phyloP scores from a whole-genome alignment of 2,113 vertebrate genomes.

The Passerina amoena region DNA sequence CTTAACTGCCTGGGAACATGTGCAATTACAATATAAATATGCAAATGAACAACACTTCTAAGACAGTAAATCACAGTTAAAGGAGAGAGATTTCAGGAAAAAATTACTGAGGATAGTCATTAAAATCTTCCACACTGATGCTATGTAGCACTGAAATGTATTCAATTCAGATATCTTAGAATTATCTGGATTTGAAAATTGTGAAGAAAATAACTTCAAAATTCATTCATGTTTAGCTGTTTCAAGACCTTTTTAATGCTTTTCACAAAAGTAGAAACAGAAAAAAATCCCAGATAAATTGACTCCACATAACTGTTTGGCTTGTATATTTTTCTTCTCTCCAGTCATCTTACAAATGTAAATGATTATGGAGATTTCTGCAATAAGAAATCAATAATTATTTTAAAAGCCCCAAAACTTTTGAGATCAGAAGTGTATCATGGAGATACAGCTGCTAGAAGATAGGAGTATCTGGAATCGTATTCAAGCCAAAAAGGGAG shows the following conservation, averaged over 20 bases:
- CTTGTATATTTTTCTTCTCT: background rate
- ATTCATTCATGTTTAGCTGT: background rate
- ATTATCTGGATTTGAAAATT: background rate
- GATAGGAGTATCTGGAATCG: background rate
- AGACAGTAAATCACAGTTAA: background rate
- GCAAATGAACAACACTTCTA: background rate
- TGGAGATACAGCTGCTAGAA: background rate
- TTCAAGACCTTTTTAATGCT: background rate
- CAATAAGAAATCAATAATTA: background rate
- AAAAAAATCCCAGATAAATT: background rate
- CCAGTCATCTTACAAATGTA: background rate
- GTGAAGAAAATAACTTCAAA: background rate
- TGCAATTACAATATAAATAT: conserved; percentile 1
- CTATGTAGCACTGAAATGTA: background rate
- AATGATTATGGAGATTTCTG: background rate
- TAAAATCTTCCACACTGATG: background rate
- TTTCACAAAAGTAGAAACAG: background rate
- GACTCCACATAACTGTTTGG: background rate
- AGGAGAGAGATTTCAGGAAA: background rate
- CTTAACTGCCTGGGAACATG: background rate
- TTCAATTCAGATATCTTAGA: background rate
- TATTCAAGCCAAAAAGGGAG: background rate
- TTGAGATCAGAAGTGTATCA: background rate
- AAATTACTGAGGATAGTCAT: background rate
- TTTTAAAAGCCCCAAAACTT: background rate